Evolutionary conservation across 2,113 vertebrate species (phyloP), one percentile per base, ranked within the genome.

Genomic region (Murina feae): DNA sequence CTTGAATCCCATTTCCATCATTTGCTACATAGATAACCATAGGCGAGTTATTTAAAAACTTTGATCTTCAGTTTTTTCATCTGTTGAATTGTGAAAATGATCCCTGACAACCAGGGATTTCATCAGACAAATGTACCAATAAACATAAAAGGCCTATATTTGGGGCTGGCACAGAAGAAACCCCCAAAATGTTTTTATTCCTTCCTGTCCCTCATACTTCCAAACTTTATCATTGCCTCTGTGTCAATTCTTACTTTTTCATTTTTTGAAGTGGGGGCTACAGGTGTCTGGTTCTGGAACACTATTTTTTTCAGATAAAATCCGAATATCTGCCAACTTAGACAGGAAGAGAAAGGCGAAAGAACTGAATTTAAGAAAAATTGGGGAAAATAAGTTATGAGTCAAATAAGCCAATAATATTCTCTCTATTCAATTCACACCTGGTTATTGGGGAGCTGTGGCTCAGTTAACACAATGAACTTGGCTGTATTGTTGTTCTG

Each of bases 401-500:
- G 47, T 96, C 30, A 69, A 25, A 65, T 4, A 16, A 96, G 93
- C 85, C 37, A 0, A 74, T 90, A 78, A 94, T 96, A 96, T 93
- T 96, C 96, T 97, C 74, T 87, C 82, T 86, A 94, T 96, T 97
- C 97, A 97, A 76, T 92, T 98, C 87, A 96, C 96, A 98, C 94
- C 98, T 98, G 97, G 96, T 96, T 97, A 96, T 98, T 88, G 96
- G 92, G 17, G 90, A 96, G 96, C 74, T 91, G 42, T 89, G 87
- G 74, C 88, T 95, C 58, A 86, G 97, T 97, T 98, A 97, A 96
- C 84, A 97, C 93, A 95, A 87, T 92, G 87, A 97, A 87, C 81
- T 97, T 86, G 90, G 87, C 96, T 97, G 97, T 98, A 98, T 97
- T 98, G 96, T 97, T 94, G 96, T 97, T 94, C 91, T 96, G 87